Evolutionary conservation across 2,888 invertebrate species (phyloP), one percentile per base, ranked within the genome.

Genomic region (Nesidiocoris tenuis): DNA sequence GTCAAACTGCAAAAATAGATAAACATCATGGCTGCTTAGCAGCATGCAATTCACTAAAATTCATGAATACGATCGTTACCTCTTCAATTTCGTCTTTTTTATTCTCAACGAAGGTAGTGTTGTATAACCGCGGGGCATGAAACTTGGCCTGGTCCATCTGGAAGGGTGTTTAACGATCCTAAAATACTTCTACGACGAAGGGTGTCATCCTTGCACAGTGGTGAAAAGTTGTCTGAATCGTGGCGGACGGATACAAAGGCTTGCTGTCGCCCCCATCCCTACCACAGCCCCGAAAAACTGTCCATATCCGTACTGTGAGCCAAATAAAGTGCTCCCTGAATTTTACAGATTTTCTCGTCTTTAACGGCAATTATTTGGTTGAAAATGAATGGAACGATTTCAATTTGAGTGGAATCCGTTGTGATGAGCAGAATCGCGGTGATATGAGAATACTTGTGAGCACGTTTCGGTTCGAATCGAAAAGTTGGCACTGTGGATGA

Each of bases 21-120:
- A 79, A 77, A 57, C 68, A 76, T 75, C 72, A 79, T 74, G 80
- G 76, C 78, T 76, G 77, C 74, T 71, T 63, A 23, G 23, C 56
- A 64, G 74, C 64, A 56, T 74, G 57, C 56, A 64, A 7, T 75
- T 78, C 78, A 75, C 71, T 75, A 70, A 77, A 70, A 82, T 82
- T 84, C 83, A 79, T 83, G 85, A 82, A 82, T 81, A 81, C 83
- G 83, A 84, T n/a, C 16, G 17, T 88, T 90, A 94, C 94, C 93
- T 94, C 94, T 85, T 94, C 94, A 84, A 91, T 88, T 85, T 94
- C 94, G 87, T 94, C 94, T 90, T 91, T 80, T 79, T 80, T 92
- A 87, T 90, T 90, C 88, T 94, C 94, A 85, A 94, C 90, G 83
- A 90, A 88, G 84, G 91, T 90, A 84, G 90, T 90, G 86, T 90